Conservation (phyloP, 2,797 vertebrate species). For the Pipistrellus pygmaeus region DNA sequence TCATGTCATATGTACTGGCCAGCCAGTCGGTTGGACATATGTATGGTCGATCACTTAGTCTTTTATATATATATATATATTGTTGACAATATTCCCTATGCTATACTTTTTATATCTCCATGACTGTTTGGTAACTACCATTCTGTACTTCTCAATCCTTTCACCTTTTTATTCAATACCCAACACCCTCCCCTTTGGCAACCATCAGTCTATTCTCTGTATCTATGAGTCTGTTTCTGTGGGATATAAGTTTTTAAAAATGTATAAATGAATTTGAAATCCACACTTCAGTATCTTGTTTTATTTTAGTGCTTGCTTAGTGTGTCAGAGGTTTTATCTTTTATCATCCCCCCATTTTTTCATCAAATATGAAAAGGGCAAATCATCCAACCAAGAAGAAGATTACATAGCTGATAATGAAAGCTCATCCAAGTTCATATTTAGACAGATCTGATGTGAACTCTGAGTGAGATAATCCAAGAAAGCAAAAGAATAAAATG, state of each 20-base stretch:
- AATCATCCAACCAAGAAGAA: background rate
- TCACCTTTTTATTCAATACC: background rate
- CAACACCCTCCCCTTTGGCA: background rate
- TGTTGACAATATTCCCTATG: background rate
- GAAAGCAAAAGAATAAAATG: constrained; percentile 51
- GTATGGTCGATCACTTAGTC: no score
- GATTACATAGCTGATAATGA: constrained; percentile 10
- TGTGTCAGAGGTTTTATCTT: constrained; percentile 35
- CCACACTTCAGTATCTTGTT: constrained; percentile 10
- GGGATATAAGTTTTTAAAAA: constrained; percentile 9
- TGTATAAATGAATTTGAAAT: constrained; percentile 32
- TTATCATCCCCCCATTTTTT: background rate
- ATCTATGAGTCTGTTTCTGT: background rate
- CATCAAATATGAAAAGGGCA: background rate
- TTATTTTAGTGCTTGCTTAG: constrained; percentile 49
- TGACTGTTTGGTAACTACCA: background rate
- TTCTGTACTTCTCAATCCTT: background rate
- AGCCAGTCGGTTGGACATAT: no score
- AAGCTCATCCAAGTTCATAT: constrained; percentile 21
- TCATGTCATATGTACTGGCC: no score
- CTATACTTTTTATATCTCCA: background rate
- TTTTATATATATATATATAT: no score
- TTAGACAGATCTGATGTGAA: constrained; percentile 15
- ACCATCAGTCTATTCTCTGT: background rate
- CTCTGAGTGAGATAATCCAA: constrained; percentile 26